A percentile compares a stretch with the other conserved stretches of the same genome.
Evolutionary conservation across 2,113 vertebrate genomes (phyloP).

Genomic region (Larimichthys polyactis): DNA sequence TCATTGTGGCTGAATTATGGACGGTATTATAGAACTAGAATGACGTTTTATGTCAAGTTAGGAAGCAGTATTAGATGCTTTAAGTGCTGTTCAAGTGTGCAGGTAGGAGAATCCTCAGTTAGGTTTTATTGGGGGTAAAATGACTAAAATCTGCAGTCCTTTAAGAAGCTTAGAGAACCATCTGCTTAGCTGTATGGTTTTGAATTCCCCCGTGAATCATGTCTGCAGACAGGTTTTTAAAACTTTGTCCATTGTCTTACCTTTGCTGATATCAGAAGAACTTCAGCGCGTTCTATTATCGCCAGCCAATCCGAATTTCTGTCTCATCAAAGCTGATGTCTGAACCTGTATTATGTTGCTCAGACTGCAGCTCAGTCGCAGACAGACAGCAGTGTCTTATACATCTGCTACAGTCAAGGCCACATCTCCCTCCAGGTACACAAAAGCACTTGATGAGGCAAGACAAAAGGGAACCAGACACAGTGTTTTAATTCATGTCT

Average conservation of each 20-base stretch:
- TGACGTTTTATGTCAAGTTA: not conserved
- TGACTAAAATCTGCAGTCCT: not conserved
- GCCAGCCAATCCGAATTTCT: constrained; percentile 6
- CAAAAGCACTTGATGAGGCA: constrained; percentile 30
- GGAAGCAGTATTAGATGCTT: not conserved
- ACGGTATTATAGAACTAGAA: not conserved
- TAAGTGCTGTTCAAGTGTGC: not conserved
- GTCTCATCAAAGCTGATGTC: constrained; percentile 9
- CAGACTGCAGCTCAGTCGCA: not conserved
- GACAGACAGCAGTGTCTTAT: constrained; percentile 20
- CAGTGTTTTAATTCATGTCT: constrained; percentile 50
- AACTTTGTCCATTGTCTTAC: constrained; percentile 2
- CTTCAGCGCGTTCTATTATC: not conserved
- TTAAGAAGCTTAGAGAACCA: not conserved
- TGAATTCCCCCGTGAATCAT: not conserved
- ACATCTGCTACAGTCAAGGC: not conserved
- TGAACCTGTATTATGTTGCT: constrained; percentile 10
- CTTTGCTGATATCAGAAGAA: constrained; percentile 26
- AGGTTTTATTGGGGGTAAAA: not conserved
- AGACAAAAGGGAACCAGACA: not conserved
- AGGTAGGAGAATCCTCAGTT: constrained; percentile 1
- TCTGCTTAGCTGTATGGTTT: not conserved
- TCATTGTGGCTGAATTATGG: not conserved
- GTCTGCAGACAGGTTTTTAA: not conserved
- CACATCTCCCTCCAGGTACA: constrained; percentile 31